Evolutionary conservation across 2,113 vertebrate genomes (phyloP).

Genomic region (Nettapus auritus): DNA sequence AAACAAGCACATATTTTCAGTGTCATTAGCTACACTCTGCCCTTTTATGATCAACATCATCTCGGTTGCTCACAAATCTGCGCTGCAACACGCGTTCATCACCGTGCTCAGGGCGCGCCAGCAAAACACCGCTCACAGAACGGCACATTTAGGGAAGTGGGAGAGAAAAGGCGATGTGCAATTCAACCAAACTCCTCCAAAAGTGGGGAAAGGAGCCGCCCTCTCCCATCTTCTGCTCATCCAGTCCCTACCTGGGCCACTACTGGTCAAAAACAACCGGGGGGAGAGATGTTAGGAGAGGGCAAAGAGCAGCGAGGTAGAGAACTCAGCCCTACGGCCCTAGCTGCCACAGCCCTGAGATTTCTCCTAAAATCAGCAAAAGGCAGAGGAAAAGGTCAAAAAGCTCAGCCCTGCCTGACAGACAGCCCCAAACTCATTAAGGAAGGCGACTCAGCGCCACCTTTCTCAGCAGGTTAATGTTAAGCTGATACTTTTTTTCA

Average conservation of each 20-base stretch:
- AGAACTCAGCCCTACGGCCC: background rate
- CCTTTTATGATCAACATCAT: background rate
- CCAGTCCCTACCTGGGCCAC: background rate
- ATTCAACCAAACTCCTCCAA: background rate
- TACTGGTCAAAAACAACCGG: background rate
- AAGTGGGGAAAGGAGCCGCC: background rate
- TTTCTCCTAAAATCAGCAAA: rapidly evolving
- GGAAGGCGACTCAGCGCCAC: background rate
- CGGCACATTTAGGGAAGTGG: slow-evolving; percentile 27
- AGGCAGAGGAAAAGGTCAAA: background rate
- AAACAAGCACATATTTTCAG: background rate
- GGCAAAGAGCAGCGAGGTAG: background rate
- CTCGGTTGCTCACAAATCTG: background rate
- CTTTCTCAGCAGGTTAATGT: background rate
- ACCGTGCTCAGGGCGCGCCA: background rate
- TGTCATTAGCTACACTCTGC: background rate
- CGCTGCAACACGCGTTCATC: background rate
- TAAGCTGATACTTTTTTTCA: background rate
- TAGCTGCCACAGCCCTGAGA: background rate
- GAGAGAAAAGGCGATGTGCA: background rate
- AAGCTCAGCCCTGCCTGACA: background rate
- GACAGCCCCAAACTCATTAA: background rate
- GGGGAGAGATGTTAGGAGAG: background rate
- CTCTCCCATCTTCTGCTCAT: background rate
- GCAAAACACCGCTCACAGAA: background rate